Evolutionary conservation across 2,113 vertebrate genomes (phyloP).

Genomic region (Chionis minor): DNA sequence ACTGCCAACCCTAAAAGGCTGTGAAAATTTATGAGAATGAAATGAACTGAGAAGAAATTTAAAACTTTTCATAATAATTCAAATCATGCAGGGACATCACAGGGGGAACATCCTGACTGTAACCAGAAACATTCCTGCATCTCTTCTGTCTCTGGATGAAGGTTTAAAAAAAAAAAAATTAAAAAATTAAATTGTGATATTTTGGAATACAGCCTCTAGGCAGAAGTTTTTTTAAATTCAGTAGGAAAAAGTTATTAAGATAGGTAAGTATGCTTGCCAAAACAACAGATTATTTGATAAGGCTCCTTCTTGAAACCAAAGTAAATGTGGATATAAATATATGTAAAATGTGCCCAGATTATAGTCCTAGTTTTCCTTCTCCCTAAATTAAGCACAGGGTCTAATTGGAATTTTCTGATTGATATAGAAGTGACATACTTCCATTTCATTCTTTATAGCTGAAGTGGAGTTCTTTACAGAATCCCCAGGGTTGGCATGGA

Average conservation of each 20-base stretch:
- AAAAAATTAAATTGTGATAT: neutral
- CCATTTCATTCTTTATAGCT: neutral
- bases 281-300: neutral
- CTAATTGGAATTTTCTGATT: neutral
- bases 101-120: neutral
- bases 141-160: neutral
- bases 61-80: neutral
- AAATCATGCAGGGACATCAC: neutral
- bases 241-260: neutral
- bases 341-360: neutral
- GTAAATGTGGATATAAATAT: neutral
- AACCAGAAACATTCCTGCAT: neutral
- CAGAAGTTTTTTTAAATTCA: neutral
- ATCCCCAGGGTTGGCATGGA: no score
- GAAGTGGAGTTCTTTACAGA: neutral
- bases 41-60: neutral
- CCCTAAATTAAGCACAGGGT: neutral
- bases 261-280: neutral
- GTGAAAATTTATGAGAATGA: neutral
- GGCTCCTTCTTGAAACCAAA: neutral
- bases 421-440: neutral
- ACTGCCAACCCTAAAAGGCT: neutral
- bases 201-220: neutral
- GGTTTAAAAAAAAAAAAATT: neutral
- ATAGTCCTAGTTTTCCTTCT: neutral